Conservation (phyloP, 2,113 vertebrate genomes). For the Xiphias gladius region DNA sequence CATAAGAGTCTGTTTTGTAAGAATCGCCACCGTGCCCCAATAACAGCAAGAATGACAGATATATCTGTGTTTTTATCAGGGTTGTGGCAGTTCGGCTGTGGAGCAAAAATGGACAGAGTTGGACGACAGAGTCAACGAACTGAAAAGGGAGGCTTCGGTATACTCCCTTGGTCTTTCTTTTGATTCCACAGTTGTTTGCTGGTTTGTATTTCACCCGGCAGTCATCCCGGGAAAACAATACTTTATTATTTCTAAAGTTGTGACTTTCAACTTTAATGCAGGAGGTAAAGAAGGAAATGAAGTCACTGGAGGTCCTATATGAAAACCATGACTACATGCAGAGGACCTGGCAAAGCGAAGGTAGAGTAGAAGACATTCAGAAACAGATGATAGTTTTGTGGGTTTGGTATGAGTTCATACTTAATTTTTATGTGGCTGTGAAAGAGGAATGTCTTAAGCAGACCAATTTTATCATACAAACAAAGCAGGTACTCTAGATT, state of each 20-base stretch:
- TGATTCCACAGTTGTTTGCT: not conserved
- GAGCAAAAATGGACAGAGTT: conserved; percentile 86
- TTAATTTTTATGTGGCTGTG: conserved; percentile 70
- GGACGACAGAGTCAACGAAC: conserved; percentile 84
- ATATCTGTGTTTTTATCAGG: conserved; percentile 75
- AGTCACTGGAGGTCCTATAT: conserved; percentile 88
- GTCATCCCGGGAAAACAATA: not conserved
- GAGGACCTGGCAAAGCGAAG: conserved; percentile 87
- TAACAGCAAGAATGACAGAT: not conserved
- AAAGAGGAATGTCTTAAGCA: conserved; percentile 83
- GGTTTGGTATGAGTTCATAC: not conserved
- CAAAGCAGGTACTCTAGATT: conserved; percentile 65
- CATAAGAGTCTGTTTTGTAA: not conserved
- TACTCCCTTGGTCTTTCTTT: conserved; percentile 45
- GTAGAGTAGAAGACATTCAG: conserved; percentile 49
- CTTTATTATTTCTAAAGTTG: not conserved
- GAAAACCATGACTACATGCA: conserved; percentile 91
- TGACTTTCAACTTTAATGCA: conserved; percentile 63
- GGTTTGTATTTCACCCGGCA: not conserved
- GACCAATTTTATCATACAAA: conserved; percentile 83
- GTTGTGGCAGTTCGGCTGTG: conserved; percentile 71
- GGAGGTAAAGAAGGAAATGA: conserved; percentile 89
- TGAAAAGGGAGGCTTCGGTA: conserved; percentile 88
- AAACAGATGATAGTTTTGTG: not conserved
- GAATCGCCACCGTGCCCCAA: not conserved